phyloP scores from a whole-genome alignment of 2,113 vertebrate species.

The Damaliscus lunatus region DNA sequence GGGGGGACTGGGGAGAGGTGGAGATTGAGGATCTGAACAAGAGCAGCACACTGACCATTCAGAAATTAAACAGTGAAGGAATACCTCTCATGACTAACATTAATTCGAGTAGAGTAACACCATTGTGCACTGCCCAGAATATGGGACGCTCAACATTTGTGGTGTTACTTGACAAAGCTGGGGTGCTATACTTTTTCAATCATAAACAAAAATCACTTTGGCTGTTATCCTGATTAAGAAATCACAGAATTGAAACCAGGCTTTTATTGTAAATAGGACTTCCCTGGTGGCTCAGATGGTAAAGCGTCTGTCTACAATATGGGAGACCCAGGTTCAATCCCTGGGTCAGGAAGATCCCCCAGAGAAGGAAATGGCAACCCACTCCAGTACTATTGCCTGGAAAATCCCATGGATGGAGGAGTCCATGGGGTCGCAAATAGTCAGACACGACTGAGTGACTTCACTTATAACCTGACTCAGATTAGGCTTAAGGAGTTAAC shows the following conservation, averaged over 20 bases:
- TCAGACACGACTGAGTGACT: not conserved
- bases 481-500: not conserved
- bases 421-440: not conserved
- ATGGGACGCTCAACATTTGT: not conserved
- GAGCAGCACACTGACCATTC: not conserved
- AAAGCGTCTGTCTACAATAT: not conserved
- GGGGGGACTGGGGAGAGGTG: not conserved
- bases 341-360: not conserved
- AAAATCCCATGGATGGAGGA: not conserved
- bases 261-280: not conserved
- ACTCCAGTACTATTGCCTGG: not conserved
- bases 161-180: not conserved
- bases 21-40: no score
- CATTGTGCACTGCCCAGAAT: fast-evolving
- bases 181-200: not conserved
- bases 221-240: not conserved
- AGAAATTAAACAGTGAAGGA: not conserved
- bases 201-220: not conserved
- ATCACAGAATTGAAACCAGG: not conserved
- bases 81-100: not conserved
- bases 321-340: not conserved
- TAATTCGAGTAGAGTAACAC: not conserved
- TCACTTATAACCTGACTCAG: not conserved
- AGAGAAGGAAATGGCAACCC: not conserved
- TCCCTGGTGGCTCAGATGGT: not conserved